Evolutionary conservation across 2,888 invertebrate genomes (phyloP).

Genomic region (Parnassius mnemosyne): DNA sequence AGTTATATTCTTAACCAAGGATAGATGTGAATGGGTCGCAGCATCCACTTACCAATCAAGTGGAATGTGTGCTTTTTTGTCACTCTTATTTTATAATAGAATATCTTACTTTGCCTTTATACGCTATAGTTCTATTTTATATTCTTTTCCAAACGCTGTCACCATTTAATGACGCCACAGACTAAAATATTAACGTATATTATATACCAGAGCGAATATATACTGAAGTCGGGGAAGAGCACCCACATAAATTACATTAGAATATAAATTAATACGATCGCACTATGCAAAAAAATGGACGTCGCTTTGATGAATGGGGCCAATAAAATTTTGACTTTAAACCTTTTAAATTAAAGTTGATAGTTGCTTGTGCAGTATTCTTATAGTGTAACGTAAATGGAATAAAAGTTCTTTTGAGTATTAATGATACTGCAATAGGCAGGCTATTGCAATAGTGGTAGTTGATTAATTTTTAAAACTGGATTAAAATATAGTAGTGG

Average conservation of each 20-base stretch:
- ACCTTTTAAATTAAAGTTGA: neutral
- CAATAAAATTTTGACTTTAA: constrained; percentile 26
- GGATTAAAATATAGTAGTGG: no score
- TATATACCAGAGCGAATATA: constrained; percentile 29
- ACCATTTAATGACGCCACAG: constrained; percentile 37
- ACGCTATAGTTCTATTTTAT: no score
- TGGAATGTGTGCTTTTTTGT: no score
- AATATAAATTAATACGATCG: constrained; percentile 74
- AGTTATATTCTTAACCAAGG: no score
- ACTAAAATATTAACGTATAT: constrained; percentile 47
- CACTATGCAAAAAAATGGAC: constrained; percentile 57
- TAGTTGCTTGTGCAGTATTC: neutral
- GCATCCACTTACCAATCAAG: no score
- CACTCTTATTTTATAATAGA: no score
- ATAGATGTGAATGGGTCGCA: no score
- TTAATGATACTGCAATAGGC: constrained; percentile 17
- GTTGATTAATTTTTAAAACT: constrained; percentile 10
- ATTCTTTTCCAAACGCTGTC: neutral
- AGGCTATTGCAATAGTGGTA: constrained; percentile 8
- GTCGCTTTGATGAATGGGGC: constrained; percentile 28
- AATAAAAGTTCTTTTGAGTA: constrained; percentile 18
- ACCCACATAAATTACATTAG: constrained; percentile 75
- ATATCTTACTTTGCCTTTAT: no score
- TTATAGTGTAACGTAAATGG: constrained; percentile 19
- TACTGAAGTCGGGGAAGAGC: constrained; percentile 44